Conservation (phyloP, 2,113 vertebrate species). For the Larimichthys polyactis region DNA sequence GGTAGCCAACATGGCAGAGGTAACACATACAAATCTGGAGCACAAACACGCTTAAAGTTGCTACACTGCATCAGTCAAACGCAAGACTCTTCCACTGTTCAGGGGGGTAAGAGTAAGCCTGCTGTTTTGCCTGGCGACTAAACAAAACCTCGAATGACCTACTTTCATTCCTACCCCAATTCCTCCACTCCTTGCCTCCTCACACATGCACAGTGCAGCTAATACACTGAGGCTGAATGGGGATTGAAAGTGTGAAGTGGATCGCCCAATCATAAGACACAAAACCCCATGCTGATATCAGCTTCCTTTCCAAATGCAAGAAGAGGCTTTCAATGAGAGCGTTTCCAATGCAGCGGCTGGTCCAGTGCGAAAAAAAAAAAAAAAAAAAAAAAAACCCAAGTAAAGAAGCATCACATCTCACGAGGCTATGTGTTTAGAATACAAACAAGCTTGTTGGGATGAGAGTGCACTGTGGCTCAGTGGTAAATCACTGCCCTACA, state of each 20-base stretch:
- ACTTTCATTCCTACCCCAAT: slow-evolving; percentile 71
- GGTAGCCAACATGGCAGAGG: slow-evolving; percentile 41
- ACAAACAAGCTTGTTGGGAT: slow-evolving; percentile 71
- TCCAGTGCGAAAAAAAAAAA: slow-evolving; percentile 23
- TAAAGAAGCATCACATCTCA: slow-evolving; percentile 63
- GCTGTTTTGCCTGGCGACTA: slow-evolving; percentile 76
- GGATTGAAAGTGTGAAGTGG: slow-evolving; percentile 58
- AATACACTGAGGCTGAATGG: slow-evolving; percentile 60
- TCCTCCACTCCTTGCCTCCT: slow-evolving; percentile 58
- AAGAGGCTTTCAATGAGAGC: slow-evolving; percentile 50
- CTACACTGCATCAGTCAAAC: slow-evolving; percentile 48
- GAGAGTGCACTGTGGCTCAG: slow-evolving; percentile 52
- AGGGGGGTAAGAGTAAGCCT: slow-evolving; percentile 56
- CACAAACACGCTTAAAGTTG: slow-evolving; percentile 23
- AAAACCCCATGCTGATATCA: slow-evolving; percentile 45
- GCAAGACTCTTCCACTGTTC: slow-evolving; percentile 52
- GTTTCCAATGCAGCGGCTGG: slow-evolving; percentile 36
- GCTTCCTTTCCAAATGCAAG: slow-evolving; percentile 57
- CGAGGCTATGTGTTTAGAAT: slow-evolving; percentile 71
- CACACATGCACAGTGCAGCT: slow-evolving; percentile 57
- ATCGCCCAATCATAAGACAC: slow-evolving; percentile 63
- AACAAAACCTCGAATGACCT: slow-evolving; percentile 80
- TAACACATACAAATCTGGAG: slow-evolving; percentile 45
- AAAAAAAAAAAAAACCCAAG: slow-evolving; percentile 20
- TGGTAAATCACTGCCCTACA: slow-evolving; percentile 74